phyloP scores from a whole-genome alignment of 2,797 vertebrate genomes.

The Ctenopoma kingsleyae region DNA sequence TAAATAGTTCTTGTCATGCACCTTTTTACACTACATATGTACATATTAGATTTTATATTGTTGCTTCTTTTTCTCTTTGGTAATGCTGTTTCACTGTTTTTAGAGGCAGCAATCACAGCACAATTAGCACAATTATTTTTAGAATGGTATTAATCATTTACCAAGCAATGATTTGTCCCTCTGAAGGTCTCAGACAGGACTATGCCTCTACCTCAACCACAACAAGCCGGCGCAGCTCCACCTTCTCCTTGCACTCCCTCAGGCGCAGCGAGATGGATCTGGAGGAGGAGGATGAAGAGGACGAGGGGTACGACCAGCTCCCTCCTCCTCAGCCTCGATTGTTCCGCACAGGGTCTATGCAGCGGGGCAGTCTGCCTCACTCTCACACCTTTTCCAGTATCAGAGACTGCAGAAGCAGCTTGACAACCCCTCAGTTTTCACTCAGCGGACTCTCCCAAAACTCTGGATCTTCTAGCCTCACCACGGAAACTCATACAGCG shows the following conservation, averaged over 20 bases:
- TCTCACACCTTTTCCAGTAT: slow-evolving; percentile 97
- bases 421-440: slow-evolving; percentile 89
- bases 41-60: background rate
- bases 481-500: slow-evolving; percentile 81
- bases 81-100: background rate
- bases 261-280: slow-evolving; percentile 90
- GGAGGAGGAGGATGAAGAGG: slow-evolving; percentile 92
- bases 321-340: slow-evolving; percentile 95
- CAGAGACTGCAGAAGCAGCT: slow-evolving; percentile 92
- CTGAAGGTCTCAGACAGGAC: slow-evolving; percentile 94
- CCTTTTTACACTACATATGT: too few relatives aligned
- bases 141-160: slow-evolving; percentile 6
- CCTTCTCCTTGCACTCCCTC: slow-evolving; percentile 88
- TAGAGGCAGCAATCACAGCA: too few relatives aligned
- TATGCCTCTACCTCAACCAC: slow-evolving; percentile 95
- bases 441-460: slow-evolving; percentile 87
- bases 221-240: slow-evolving; percentile 90
- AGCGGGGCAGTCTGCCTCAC: slow-evolving; percentile 92
- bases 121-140: too few relatives aligned
- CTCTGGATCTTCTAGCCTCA: slow-evolving; percentile 81
- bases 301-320: slow-evolving; percentile 93
- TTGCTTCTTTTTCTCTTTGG: background rate
- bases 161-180: slow-evolving; percentile 16
- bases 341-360: slow-evolving; percentile 92
- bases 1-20: background rate